These are phyloP conservation scores for Teleopsis dalmanni DNA, from an alignment of 1,140 invertebrate genomes.

Conservation along the genomic window DNA sequence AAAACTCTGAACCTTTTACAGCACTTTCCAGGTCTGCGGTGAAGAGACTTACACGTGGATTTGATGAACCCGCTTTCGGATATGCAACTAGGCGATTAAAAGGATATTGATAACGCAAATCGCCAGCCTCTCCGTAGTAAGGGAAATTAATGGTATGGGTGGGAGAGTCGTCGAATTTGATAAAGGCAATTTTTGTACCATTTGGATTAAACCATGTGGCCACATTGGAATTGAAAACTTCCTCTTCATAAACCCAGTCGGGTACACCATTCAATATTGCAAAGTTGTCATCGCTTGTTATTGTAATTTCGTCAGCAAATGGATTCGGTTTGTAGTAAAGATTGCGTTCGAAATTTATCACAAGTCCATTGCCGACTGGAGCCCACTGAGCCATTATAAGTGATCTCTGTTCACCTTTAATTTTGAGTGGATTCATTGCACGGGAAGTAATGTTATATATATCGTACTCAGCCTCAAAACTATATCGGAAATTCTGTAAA, in stretches of 20 bases:
- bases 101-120: conserved; percentile 60
- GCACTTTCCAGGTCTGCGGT: conserved; percentile 25
- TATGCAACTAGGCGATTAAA: conserved; percentile 65
- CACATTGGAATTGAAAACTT: conserved; percentile 75
- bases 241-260: conserved; percentile 82
- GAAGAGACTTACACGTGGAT: conserved; percentile 44
- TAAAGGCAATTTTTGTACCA: conserved; percentile 72
- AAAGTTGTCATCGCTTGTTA: conserved; percentile 55
- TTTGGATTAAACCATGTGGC: conserved; percentile 85
- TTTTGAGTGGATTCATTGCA: conserved; percentile 40
- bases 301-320: conserved; percentile 36
- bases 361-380: conserved; percentile 52
- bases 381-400: conserved; percentile 34
- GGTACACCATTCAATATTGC: conserved; percentile 70
- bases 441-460: conserved; percentile 49
- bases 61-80: conserved; percentile 62
- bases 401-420: conserved; percentile 19
- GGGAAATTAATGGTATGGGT: conserved; percentile 59
- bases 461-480: conserved; percentile 51
- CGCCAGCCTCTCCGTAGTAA: conserved; percentile 60
- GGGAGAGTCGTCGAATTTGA: conserved; percentile 72
- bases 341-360: conserved; percentile 71
- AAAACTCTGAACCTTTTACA: conserved; percentile 13
- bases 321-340: conserved; percentile 61
- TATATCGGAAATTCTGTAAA: conserved; percentile 57